A percentile compares a stretch with the other conserved stretches of the same genome.
phyloP scores from a whole-genome alignment of 2,888 invertebrate species.

The Crossocerus cetratus region DNA sequence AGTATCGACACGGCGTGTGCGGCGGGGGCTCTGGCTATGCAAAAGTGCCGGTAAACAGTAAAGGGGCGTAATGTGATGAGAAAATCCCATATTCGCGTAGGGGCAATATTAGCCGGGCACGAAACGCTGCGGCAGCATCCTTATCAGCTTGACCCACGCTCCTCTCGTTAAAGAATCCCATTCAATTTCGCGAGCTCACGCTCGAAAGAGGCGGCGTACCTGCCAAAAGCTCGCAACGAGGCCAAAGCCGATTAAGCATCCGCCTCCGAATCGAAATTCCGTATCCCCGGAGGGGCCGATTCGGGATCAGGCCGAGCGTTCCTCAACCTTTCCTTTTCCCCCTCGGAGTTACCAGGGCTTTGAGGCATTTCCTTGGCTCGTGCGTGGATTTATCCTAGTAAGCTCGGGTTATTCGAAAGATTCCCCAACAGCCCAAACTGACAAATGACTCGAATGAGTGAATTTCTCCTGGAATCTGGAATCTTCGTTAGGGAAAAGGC shows the following conservation, averaged over 20 bases:
- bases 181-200: conserved; percentile 57
- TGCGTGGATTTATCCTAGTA: no score
- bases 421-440: no score
- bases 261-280: conserved; percentile 52
- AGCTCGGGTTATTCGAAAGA: no score
- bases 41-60: conserved; percentile 23
- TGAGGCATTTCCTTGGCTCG: no score
- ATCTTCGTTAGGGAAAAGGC: no score
- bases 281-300: conserved; percentile 36
- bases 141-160: conserved; percentile 57
- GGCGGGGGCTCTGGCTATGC: conserved; percentile 2
- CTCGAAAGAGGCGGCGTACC: conserved; percentile 30
- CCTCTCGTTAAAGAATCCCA: conserved; percentile 56
- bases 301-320: conserved; percentile 27
- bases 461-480: no score
- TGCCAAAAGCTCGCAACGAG: conserved; percentile 13
- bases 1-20: no score
- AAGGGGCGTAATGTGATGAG: conserved; percentile 38
- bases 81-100: conserved; percentile 52
- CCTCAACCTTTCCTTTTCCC: conserved; percentile 28
- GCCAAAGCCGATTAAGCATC: conserved; percentile 60
- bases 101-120: conserved; percentile 38
- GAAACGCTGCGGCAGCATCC: conserved; percentile 51
- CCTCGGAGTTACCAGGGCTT: neutral
- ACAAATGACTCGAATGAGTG: no score